Base-by-base conservation (phyloP, 2,888 invertebrate genomes). In the Magallana nippona region DNA sequence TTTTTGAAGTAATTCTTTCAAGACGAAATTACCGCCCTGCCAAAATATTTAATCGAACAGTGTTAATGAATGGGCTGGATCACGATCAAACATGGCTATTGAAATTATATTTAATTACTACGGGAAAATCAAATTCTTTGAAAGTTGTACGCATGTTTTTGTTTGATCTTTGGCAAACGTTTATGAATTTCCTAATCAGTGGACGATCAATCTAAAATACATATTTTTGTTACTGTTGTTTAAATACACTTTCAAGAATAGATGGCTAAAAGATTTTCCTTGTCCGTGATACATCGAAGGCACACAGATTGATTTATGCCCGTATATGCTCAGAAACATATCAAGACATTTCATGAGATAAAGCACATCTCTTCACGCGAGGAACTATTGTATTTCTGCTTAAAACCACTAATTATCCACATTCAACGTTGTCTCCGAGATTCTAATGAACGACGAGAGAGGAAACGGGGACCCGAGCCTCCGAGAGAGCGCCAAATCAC, bases 341-440 rank as follows among this genome's bases (percentile, higher is more conserved):
- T 19, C n/a, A 60, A 71, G 15, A 71, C 15, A 71, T 71, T 71
- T 60, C 27, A 11, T 71, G 19, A 27, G 71, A 71, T 71, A 71
- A 15, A 71, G 19, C 71, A 27, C 71, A 71, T 71, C 71, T 22
- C 32, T 71, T 27, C 71, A 71, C 71, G 71, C 71, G 5, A 71
- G 10, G 71, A 27, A 27, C 15, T 71, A 71, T 27, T 27, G 71
- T 27, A 71, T 71, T 27, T 27, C 27, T 71, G 71, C 15, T 27
- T 71, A 32, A 15, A 71, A 15, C 27, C 71, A 27, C 71, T 71
- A 71, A 71, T 71, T 71, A 71, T 15, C 27, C 27, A 13, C 17
- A 71, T 32, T 71, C 32, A 27, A 1, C 27, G 32, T 10, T 22
- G 71, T 71, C 71, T 71, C 71, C 71, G 32, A 27, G 71, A 71